Evolutionary conservation across 37 sponge, comb jelly and placozoan genomes (phyloP), one percentile per base, ranked within the genome.

Genomic region (Bolinopsis microptera): DNA sequence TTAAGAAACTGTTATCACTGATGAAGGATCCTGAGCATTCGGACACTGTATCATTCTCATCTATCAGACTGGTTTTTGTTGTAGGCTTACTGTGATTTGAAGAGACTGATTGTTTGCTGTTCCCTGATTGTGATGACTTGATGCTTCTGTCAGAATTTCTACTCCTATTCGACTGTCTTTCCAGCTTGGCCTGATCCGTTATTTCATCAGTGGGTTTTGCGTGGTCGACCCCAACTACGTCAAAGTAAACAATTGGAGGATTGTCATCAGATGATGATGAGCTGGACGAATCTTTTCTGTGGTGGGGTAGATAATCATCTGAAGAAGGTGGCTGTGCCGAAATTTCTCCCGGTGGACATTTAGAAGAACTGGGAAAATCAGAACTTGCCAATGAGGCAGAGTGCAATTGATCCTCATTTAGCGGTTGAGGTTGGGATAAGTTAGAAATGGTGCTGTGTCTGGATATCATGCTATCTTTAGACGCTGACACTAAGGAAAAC

Each of bases 1-100:
- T 72, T n/a, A 72, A 28, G 75, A 30, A 72, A n/a, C 75, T 72
- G 75, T 72, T 72, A 72, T 72, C 75, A 21, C 75, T 72, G 26
- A 72, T 72, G 26, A 21, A 72, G 5, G 75, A 72, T 28, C 75
- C 75, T 23, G 75, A 72, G 31, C 75, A 72, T 72, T 30, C 31
- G 26, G 75, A 72, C 13, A 48, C 5, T 18, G 61, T 18, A 48
- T 48, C 61, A 13, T 48, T 13, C 61, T 48, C 61, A 13, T 48
- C 13, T 5, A 48, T 48, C 5, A 48, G 13, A 48, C 61, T 48
- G 61, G 61, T 48, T 48, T 48, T 48, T 48, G 61, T 48, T 48
- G 61, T 48, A 48, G 61, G 61, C 5, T 48, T 48, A 13, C 61
- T 48, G 5, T 48, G 61, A 13, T 13, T 5, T 18, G 61, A 48